Conservation (phyloP, 2,113 vertebrate species). For the Shinisaurus crocodilurus region DNA sequence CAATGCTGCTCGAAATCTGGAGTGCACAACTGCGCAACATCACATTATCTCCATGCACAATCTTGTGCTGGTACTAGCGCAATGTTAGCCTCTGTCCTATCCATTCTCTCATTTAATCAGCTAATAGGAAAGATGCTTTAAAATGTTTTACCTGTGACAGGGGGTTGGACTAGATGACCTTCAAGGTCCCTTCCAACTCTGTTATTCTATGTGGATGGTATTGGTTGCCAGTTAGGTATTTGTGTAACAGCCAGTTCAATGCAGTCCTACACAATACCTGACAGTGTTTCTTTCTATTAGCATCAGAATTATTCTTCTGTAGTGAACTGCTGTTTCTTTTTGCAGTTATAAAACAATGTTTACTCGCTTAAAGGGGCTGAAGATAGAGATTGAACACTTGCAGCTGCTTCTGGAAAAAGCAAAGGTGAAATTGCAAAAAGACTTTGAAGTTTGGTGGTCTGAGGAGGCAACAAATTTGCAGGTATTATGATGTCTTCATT, state of each 20-base stretch:
- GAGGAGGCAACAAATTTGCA: conserved; percentile 78
- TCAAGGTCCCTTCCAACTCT: too few species aligned
- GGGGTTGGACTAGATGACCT: too few species aligned
- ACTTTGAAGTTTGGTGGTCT: conserved; percentile 92
- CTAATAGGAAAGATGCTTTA: too few species aligned
- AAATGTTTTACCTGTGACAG: too few species aligned
- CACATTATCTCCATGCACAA: too few species aligned
- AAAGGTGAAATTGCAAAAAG: conserved; percentile 89
- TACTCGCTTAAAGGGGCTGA: conserved; percentile 84
- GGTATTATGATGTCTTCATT: conserved; percentile 75
- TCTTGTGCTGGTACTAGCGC: too few species aligned
- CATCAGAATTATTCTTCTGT: conserved; percentile 2
- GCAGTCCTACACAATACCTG: neutral
- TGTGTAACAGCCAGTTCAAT: neutral
- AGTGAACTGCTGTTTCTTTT: conserved; percentile 14
- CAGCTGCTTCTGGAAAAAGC: conserved; percentile 88
- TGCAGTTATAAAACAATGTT: conserved; percentile 86
- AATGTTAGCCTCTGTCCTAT: too few species aligned
- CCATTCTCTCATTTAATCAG: too few species aligned
- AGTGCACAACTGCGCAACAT: too few species aligned
- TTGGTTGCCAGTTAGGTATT: neutral
- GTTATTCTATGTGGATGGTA: too few species aligned
- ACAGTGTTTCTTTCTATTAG: neutral
- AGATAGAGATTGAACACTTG: conserved; percentile 92
- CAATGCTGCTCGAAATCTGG: too few species aligned